phyloP scores from a whole-genome alignment of 53 echinoderm and acorn worm species.

The Astropecten irregularis region DNA sequence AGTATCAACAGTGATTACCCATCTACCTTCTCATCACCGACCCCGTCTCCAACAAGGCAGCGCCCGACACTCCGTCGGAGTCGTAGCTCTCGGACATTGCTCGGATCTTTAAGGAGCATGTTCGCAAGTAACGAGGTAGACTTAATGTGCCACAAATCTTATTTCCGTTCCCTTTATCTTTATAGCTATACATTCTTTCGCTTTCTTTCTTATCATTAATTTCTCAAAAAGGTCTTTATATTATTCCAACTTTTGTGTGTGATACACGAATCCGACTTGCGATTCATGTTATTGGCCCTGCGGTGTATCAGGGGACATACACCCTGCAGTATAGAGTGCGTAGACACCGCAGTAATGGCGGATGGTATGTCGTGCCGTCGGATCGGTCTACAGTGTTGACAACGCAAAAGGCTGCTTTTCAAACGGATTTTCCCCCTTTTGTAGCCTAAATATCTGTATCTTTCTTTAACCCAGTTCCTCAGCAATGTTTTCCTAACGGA shows the following conservation, averaged over 20 bases:
- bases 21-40: constrained; percentile 29
- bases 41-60: constrained; percentile 30
- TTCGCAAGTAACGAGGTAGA: constrained; percentile 59
- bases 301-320: no score
- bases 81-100: constrained; percentile 50
- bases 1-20: constrained; percentile 43
- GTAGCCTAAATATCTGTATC: no score
- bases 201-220: no score
- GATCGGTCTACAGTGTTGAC: no score
- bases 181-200: background rate
- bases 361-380: no score
- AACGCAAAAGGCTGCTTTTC: background rate
- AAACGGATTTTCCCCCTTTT: background rate
- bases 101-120: constrained; percentile 47
- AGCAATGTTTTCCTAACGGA: constrained; percentile 81
- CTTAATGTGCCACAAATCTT: no score
- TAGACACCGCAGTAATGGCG: no score
- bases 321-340: no score
- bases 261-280: no score
- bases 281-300: no score
- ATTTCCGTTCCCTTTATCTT: background rate
- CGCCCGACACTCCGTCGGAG: constrained; percentile 46
- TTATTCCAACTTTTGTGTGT: no score
- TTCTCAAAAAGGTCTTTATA: no score
- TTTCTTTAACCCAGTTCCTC: constrained; percentile 1